Evolutionary conservation across 1,140 invertebrate species (phyloP), one percentile per base, ranked within the genome.

Genomic region (Orchesella cincta): DNA sequence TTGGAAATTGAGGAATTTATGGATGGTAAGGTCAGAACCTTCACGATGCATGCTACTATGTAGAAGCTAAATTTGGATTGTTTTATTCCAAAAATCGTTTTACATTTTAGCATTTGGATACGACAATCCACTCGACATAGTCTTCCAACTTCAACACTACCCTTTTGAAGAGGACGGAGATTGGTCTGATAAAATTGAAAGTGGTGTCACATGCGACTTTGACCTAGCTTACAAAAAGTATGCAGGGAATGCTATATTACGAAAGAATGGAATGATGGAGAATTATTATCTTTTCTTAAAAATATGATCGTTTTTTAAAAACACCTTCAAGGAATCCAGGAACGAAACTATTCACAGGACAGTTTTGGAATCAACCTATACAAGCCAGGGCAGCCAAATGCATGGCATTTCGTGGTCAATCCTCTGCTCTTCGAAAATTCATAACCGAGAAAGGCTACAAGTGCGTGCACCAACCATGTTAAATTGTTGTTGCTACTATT

Each of bases 1-100:
- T 88, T 97, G 18, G 97, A 99, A 88, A 90, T 97, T 85, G 84
- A 92, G 77, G 91, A 97, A 83, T 93, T 93, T 86, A 85, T 97
- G 71, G 85, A 87, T 86, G 88, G 90, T 90, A 85, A 81, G 81
- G n/a, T n/a, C n/a, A n/a, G 16, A n/a, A 0, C 28, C 16, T 57
- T 16, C 64, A 73, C 5, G 14, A 31, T 72, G 70, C 34, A 16
- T 35, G 8, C 16, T 72, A 34, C 5, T 72, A 5, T 72, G 34
- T 23, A 12, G 46, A 73, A 3, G 72, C 12, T 28, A 18, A 73
- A 3, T 73, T 16, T 46, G 14, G 72, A 18, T 14, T 16, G 23
- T 46, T 73, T 23, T 79, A 33, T 82, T 83, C 72, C 81, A 78
- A 23, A 23, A 57, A 57, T 23, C 26, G 5, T 67, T 67, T 12